phyloP scores from a whole-genome alignment of 1,140 invertebrate genomes.

The Teleogryllus occipitalis region DNA sequence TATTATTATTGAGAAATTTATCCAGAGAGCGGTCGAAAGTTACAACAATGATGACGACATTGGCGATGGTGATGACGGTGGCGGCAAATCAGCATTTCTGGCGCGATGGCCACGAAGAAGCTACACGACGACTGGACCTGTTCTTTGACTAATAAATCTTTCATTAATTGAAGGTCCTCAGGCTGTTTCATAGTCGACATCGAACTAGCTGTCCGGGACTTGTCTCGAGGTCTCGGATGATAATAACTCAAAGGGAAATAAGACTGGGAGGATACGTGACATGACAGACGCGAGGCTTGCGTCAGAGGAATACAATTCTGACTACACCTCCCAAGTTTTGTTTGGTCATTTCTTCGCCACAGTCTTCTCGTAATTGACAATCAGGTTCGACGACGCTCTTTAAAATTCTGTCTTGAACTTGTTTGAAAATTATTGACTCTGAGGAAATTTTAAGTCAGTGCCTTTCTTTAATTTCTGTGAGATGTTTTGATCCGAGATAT shows the following conservation, averaged over 20 bases:
- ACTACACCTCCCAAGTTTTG: neutral
- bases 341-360: too few relatives aligned
- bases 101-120: neutral
- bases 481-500: too few relatives aligned
- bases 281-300: neutral
- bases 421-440: too few relatives aligned
- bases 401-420: too few relatives aligned
- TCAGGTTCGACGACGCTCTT: too few relatives aligned
- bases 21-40: too few relatives aligned
- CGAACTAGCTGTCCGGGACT: neutral
- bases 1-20: too few relatives aligned
- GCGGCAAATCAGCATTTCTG: neutral
- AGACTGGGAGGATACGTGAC: neutral
- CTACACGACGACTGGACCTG: neutral
- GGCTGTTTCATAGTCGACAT: neutral
- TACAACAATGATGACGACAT: too few relatives aligned
- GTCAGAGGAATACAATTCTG: neutral
- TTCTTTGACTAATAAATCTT: conserved; percentile 3
- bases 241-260: neutral
- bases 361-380: too few relatives aligned
- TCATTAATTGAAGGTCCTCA: neutral
- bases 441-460: too few relatives aligned
- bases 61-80: too few relatives aligned
- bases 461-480: too few relatives aligned
- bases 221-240: neutral